phyloP scores from a whole-genome alignment of 1,140 invertebrate genomes.

The Drosophila ficusphila region DNA sequence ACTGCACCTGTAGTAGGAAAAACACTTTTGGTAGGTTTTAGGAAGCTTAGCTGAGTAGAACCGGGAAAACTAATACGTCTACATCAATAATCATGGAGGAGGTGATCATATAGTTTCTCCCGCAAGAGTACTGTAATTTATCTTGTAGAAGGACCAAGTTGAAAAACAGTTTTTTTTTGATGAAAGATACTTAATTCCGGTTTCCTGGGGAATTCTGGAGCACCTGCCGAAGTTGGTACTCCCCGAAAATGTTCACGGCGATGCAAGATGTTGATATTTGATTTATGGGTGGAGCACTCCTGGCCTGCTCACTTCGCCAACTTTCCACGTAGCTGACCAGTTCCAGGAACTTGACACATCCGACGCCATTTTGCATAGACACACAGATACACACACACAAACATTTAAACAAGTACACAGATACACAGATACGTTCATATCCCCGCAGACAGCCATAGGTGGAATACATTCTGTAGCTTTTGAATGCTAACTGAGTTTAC shows the following conservation, averaged over 20 bases:
- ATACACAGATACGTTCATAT: neutral
- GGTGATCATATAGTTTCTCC: no score
- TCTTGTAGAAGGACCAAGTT: no score
- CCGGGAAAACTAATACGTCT: no score
- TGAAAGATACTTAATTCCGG: no score
- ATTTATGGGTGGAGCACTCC: constrained; percentile 1
- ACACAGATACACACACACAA: neutral
- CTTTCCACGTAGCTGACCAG: neutral
- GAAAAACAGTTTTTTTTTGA: no score
- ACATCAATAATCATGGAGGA: no score
- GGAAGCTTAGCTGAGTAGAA: no score
- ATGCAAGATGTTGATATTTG: constrained; percentile 1
- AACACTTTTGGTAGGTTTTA: no score
- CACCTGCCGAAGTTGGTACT: neutral
- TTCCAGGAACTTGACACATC: constrained; percentile 23
- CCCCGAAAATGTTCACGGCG: neutral
- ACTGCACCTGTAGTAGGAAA: no score
- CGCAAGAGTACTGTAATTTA: no score
- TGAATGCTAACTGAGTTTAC: constrained; percentile 71
- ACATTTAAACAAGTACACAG: neutral
- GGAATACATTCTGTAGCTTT: constrained; percentile 68
- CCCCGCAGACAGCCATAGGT: constrained; percentile 15
- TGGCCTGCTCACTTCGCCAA: constrained; percentile 20
- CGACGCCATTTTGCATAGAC: constrained; percentile 32
- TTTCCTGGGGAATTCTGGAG: neutral